A percentile compares a stretch with the other conserved stretches of the same genome.
phyloP scores from a whole-genome alignment of 2,888 invertebrate genomes.

The Acronicta leporina region DNA sequence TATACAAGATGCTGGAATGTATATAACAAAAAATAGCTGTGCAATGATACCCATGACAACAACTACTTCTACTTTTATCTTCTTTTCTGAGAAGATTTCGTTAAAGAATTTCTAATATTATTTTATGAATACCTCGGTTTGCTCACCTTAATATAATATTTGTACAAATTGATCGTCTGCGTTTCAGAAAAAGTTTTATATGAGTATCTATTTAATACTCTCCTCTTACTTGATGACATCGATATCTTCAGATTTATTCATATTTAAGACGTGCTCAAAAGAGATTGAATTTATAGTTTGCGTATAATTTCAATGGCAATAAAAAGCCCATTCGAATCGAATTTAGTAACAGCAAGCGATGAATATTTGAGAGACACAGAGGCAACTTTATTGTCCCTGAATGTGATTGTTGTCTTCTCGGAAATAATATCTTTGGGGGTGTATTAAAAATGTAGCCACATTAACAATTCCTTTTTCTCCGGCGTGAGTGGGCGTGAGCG shows the following conservation, averaged over 20 bases:
- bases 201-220: constrained; percentile 39
- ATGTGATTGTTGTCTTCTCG: constrained; percentile 53
- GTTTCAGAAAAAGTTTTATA: constrained; percentile 37
- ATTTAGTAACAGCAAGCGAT: constrained; percentile 7
- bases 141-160: constrained; percentile 9
- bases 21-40: neutral
- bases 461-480: constrained; percentile 54
- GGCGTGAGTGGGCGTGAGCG: constrained; percentile 13
- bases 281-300: constrained; percentile 14
- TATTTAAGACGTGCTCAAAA: constrained; percentile 16
- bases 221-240: constrained; percentile 13
- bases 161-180: constrained; percentile 20
- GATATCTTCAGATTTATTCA: constrained; percentile 19
- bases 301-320: constrained; percentile 11
- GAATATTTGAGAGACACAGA: constrained; percentile 23
- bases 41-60: too few species aligned
- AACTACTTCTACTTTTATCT: too few species aligned
- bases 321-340: constrained; percentile 22
- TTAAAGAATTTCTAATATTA: too few species aligned
- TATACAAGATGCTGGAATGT: neutral
- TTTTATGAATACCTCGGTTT: too few species aligned
- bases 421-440: constrained; percentile 52
- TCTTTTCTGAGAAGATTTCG: too few species aligned
- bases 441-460: constrained; percentile 54
- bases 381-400: constrained; percentile 24